phyloP scores from a whole-genome alignment of 2,113 vertebrate species.

The Gymnorhina tibicen region DNA sequence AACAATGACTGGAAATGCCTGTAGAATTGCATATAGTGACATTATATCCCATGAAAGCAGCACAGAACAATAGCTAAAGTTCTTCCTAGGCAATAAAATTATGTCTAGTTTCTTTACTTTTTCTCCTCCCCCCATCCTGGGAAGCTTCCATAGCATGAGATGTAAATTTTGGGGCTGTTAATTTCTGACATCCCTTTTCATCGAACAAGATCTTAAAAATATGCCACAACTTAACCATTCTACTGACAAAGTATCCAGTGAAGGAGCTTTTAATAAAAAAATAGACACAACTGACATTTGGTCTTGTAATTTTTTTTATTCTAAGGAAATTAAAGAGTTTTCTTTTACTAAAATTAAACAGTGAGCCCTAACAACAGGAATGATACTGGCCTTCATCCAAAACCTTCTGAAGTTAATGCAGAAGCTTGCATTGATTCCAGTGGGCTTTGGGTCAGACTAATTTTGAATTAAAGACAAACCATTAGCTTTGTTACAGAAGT shows the following conservation, averaged over 20 bases:
- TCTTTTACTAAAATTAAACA: conserved; percentile 38
- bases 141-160: background rate
- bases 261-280: conserved; percentile 32
- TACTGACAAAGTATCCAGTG: conserved; percentile 32
- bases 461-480: background rate
- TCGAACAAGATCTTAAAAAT: conserved; percentile 14
- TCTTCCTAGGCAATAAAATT: background rate
- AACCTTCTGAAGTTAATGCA: background rate
- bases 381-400: background rate
- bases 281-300: background rate
- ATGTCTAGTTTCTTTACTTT: background rate
- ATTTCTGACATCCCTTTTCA: background rate
- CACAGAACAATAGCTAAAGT: conserved; percentile 10
- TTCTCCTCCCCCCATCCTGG: background rate
- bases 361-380: background rate
- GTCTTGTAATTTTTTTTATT: background rate
- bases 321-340: conserved; percentile 19
- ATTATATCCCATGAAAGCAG: background rate
- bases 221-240: background rate
- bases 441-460: background rate
- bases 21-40: background rate
- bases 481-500: background rate
- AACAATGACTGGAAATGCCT: conserved; percentile 39
- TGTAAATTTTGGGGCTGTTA: background rate
- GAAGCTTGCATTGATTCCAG: background rate